Evolutionary conservation across 2,797 vertebrate genomes (phyloP), one percentile per base, ranked within the genome.

Genomic region (Lophotriccus pileatus): DNA sequence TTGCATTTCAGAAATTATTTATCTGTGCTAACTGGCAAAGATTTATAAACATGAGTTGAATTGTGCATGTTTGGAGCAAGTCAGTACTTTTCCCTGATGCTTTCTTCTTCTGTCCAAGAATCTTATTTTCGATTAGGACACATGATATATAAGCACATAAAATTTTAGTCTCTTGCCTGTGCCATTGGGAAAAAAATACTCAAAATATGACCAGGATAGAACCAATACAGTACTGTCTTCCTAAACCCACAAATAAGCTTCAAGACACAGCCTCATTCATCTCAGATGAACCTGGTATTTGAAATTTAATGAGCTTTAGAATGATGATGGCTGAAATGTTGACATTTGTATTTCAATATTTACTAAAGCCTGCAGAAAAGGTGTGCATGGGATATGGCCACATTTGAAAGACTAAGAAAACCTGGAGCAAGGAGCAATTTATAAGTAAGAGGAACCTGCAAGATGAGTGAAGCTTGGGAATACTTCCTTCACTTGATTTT

Each of bases 1-100:
- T 83, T 91, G 46, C 39, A n/a, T 85, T 80, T 63, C 87, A 37
- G 60, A 91, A 91, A 93, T 89, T 92, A 85, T 94, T 94, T 91
- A 89, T 89, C 79, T 94, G 34, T 83, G 39, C 52, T 91, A 91
- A 77, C 60, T 64, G 79, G 75, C 34, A 85, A 76, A 91, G 91
- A 94, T 91, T 83, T 92, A 89, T 82, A 89, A 89, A 95, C 74
- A 76, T 55, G 30, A 79, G 39, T 66, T 92, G 77, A 87, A 87
- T 63, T 91, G 63, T 93, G 56, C 28, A 23, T 72, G 39, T 91
- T 85, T 74, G 72, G 60, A 93, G 10, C 32, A 87, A 87, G 52
- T 73, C 87, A 70, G 34, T 94, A 49, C 68, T 87, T 94, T 60
- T 64, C 78, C 87, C 72, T 70, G 28, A 32, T 77, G 75, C 13